Evolutionary conservation across 35 echinoderm and acorn worm species (phyloP).

Genomic region (Amphiura filiformis): DNA sequence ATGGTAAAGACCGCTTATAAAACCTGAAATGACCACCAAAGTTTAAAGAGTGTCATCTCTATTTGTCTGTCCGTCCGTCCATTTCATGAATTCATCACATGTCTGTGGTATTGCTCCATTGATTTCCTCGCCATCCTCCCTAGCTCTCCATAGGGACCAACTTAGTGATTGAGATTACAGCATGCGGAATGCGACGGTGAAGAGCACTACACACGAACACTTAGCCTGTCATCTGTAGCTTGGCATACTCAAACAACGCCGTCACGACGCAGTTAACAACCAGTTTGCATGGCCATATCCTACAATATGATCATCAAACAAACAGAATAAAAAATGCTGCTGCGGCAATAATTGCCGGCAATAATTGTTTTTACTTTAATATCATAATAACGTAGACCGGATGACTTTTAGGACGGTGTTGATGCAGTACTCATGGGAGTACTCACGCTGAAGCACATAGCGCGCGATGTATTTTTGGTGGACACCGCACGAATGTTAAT

Average conservation of each 20-base stretch:
- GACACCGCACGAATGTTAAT: not conserved
- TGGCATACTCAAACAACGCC: not conserved
- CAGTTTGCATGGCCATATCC: not conserved
- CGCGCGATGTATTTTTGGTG: not conserved
- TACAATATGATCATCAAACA: not conserved
- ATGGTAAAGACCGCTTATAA: too few relatives aligned
- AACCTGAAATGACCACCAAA: too few relatives aligned
- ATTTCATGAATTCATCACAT: not conserved
- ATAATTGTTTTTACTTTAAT: too few relatives aligned
- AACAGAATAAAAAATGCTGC: too few relatives aligned
- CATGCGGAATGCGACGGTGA: not conserved
- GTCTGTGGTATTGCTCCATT: not conserved
- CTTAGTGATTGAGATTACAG: not conserved
- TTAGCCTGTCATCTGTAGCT: not conserved
- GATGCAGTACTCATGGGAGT: not conserved
- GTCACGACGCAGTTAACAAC: too few relatives aligned
- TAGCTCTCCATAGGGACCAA: not conserved
- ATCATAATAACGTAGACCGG: too few relatives aligned
- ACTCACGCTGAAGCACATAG: not conserved
- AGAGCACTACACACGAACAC: not conserved
- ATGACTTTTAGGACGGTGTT: too few relatives aligned
- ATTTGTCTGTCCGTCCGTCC: too few relatives aligned
- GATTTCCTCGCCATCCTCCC: conserved; percentile 1
- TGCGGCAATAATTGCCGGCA: too few relatives aligned
- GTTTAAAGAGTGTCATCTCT: too few relatives aligned